phyloP scores from a whole-genome alignment of 2,113 vertebrate genomes.

The Erythrolamprus reginae region DNA sequence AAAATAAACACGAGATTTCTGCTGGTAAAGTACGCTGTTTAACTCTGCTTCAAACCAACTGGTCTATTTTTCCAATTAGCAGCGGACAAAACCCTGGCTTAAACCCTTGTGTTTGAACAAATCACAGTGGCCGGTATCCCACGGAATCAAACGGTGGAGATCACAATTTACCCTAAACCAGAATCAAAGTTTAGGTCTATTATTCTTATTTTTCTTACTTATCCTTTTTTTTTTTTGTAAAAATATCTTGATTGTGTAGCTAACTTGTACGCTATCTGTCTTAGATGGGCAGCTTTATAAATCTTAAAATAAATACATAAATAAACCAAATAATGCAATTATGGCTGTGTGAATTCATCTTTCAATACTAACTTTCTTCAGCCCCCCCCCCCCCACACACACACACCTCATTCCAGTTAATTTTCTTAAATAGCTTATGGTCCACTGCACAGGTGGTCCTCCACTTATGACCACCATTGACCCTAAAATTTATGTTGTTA shows the following conservation, averaged over 20 bases:
- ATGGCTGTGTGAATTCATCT: background rate
- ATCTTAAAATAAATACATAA: background rate
- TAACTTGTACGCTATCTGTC: background rate
- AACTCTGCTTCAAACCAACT: background rate
- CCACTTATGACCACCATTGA: no score
- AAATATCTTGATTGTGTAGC: background rate
- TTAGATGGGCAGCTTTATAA: background rate
- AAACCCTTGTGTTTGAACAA: background rate
- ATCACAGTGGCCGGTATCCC: background rate
- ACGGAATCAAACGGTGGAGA: background rate
- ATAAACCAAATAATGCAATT: background rate
- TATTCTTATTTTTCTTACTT: background rate
- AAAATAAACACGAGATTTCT: background rate
- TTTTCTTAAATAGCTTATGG: background rate
- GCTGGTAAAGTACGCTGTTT: background rate
- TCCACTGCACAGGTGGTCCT: background rate
- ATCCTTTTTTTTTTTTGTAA: no score
- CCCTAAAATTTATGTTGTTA: no score
- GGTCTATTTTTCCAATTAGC: background rate
- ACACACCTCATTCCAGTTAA: background rate
- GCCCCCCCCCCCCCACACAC: rapidly evolving
- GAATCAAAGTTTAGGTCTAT: background rate
- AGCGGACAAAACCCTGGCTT: background rate
- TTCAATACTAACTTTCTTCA: background rate
- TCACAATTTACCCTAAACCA: background rate